Conservation (phyloP, 2,888 invertebrate species). For the Zygothrica quintamaculata region DNA sequence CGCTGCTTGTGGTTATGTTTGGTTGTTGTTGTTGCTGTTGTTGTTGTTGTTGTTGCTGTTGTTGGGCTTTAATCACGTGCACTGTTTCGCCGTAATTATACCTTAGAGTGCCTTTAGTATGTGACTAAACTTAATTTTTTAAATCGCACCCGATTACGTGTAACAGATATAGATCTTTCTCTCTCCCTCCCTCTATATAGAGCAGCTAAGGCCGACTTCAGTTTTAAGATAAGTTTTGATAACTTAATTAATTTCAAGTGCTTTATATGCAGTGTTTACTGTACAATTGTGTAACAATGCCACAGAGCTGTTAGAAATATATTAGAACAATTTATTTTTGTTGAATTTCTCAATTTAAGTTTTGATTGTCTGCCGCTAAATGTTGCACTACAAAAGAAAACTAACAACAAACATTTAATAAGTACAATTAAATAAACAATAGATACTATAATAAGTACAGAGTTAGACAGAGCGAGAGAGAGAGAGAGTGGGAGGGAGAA, state of each 20-base stretch:
- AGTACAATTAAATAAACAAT: conserved; percentile 66
- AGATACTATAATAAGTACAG: too few relatives aligned
- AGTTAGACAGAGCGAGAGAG: too few relatives aligned
- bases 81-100: conserved; percentile 71
- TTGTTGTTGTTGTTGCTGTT: conserved; percentile 19
- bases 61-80: conserved; percentile 78
- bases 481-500: too few relatives aligned
- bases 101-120: conserved; percentile 73
- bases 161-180: conserved; percentile 7
- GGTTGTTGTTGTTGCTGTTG: conserved; percentile 29
- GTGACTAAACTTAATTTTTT: conserved; percentile 76
- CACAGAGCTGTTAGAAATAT: too few relatives aligned
- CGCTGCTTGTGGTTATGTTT: conserved; percentile 1
- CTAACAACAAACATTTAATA: conserved; percentile 70
- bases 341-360: not conserved
- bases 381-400: conserved; percentile 67
- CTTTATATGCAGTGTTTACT: too few relatives aligned
- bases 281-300: too few relatives aligned
- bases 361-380: conserved; percentile 51
- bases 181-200: too few relatives aligned
- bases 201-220: too few relatives aligned
- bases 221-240: too few relatives aligned
- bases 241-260: too few relatives aligned
- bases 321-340: too few relatives aligned
- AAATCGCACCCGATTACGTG: conserved; percentile 21